Evolutionary conservation across 2,113 vertebrate species (phyloP).

Genomic region (Barbus barbus): DNA sequence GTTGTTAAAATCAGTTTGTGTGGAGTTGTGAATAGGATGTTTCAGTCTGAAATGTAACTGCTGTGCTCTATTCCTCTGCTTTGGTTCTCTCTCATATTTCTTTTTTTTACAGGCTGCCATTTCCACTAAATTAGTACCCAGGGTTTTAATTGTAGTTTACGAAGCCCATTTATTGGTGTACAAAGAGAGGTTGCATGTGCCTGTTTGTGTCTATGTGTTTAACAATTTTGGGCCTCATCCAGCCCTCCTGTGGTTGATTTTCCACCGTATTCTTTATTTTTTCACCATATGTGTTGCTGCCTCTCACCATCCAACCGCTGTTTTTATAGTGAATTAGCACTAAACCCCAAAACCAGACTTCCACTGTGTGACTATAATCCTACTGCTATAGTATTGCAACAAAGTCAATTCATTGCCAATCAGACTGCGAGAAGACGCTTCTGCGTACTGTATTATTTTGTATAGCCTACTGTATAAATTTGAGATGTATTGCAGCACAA

Average conservation of each 20-base stretch:
- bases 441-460: background rate
- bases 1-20: background rate
- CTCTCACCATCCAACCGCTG: constrained; percentile 68
- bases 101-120: constrained; percentile 73
- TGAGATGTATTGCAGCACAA: background rate
- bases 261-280: constrained; percentile 40
- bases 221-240: constrained; percentile 50
- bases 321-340: constrained; percentile 79
- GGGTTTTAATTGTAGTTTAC: constrained; percentile 83
- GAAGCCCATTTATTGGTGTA: constrained; percentile 74
- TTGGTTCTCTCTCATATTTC: constrained; percentile 32
- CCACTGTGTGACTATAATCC: constrained; percentile 16
- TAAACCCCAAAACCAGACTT: constrained; percentile 63
- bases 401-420: background rate
- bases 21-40: background rate
- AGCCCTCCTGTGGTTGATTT: constrained; percentile 65
- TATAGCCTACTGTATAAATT: background rate
- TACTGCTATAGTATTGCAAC: background rate
- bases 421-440: background rate
- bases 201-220: constrained; percentile 20
- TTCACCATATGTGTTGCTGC: constrained; percentile 65
- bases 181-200: constrained; percentile 6
- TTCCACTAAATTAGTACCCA: constrained; percentile 82
- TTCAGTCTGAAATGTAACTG: background rate
- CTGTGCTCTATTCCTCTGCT: constrained; percentile 41